These are phyloP conservation scores for Mormyrus iriodes DNA, from an alignment of 2,113 vertebrate genomes.

Conservation along the genomic window DNA sequence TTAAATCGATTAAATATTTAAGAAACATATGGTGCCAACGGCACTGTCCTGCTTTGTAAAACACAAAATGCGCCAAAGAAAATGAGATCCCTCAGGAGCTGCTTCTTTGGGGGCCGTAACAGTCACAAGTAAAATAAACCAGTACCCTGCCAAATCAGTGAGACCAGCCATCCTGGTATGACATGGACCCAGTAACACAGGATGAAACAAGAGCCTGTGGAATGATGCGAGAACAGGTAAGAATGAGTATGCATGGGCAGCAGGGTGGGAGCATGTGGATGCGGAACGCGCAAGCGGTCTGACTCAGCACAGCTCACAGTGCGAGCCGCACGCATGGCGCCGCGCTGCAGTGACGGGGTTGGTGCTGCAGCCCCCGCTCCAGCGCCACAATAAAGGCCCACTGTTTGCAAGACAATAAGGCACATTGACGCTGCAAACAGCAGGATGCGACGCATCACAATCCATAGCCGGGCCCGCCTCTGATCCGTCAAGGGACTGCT, in stretches of 20 bases:
- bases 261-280: neutral
- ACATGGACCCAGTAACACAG: neutral
- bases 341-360: neutral
- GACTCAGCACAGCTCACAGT: neutral
- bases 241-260: neutral
- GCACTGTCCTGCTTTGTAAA: neutral
- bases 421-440: neutral
- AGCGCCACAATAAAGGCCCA: neutral
- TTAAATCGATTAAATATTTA: neutral
- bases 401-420: neutral
- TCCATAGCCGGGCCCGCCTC: neutral
- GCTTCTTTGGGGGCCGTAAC: neutral
- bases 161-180: neutral
- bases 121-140: neutral
- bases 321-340: neutral
- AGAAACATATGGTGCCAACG: neutral
- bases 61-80: neutral
- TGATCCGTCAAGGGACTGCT: neutral
- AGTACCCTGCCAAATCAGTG: neutral
- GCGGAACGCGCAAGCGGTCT: neutral
- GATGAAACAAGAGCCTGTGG: neutral
- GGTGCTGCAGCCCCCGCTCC: neutral
- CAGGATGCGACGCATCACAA: constrained; percentile 6
- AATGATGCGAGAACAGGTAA: neutral
- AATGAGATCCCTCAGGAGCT: neutral